Percentiles rank a stretch among this genome's conserved stretches.
Evolutionary conservation across 2,113 vertebrate species (phyloP).

Genomic region (Gulo gulo): DNA sequence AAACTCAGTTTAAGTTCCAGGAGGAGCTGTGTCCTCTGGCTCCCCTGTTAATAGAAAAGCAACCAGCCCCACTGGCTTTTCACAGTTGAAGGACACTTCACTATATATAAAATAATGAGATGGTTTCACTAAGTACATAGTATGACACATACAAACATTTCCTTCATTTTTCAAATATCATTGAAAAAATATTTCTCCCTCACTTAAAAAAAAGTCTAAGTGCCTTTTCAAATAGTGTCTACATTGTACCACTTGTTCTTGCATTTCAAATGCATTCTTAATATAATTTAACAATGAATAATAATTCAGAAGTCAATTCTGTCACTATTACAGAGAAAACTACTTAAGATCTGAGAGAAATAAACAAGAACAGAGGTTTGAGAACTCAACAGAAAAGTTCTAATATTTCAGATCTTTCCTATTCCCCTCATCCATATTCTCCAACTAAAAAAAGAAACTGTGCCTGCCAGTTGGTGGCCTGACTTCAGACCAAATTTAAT

Average conservation of each 20-base stretch:
- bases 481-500: conserved; percentile 44
- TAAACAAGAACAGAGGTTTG: background rate
- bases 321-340: conserved; percentile 27
- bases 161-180: conserved; percentile 52
- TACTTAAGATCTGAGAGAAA: conserved; percentile 39
- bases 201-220: conserved; percentile 31
- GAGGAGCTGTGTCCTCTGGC: background rate
- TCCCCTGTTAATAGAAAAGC: conserved; percentile 23
- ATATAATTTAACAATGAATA: conserved; percentile 51
- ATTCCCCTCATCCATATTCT: background rate
- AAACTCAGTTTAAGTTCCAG: conserved; percentile 12
- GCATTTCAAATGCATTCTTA: conserved; percentile 66
- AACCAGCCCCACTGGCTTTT: background rate
- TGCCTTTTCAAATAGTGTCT: conserved; percentile 38
- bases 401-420: background rate
- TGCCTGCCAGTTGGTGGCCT: conserved; percentile 5
- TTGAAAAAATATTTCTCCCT: conserved; percentile 12
- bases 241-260: conserved; percentile 17
- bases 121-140: conserved; percentile 32
- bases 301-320: conserved; percentile 51
- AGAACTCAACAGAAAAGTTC: conserved; percentile 7
- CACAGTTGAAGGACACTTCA: conserved; percentile 45
- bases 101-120: conserved; percentile 27
- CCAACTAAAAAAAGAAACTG: background rate
- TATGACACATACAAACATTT: conserved; percentile 55